Evolutionary conservation across 2,113 vertebrate species (phyloP).

Genomic region (Prunella fulvescens): DNA sequence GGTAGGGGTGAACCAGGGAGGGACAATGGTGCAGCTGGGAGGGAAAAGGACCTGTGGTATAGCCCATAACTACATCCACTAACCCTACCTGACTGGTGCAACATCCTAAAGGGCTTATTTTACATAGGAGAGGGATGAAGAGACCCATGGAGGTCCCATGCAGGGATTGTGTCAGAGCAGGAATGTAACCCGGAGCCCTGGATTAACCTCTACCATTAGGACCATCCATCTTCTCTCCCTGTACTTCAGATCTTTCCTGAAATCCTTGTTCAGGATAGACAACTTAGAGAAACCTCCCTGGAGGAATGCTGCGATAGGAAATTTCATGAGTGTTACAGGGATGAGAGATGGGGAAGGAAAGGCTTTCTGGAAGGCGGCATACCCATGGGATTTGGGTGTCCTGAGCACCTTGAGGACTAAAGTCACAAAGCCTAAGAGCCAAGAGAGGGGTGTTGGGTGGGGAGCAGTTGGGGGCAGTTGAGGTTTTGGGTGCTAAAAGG

Average conservation of each 20-base stretch:
- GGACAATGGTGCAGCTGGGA: background rate
- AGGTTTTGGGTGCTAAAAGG: background rate
- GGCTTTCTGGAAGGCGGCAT: background rate
- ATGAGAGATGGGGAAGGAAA: background rate
- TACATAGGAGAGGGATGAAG: background rate
- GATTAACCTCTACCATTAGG: background rate
- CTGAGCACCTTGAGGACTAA: background rate
- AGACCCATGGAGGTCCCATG: background rate
- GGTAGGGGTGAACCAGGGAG: background rate
- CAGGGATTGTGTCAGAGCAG: background rate
- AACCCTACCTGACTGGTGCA: background rate
- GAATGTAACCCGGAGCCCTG: background rate
- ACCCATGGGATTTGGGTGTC: background rate
- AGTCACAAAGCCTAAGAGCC: rapidly evolving
- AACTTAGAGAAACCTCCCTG: background rate
- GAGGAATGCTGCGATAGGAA: rapidly evolving
- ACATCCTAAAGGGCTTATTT: background rate
- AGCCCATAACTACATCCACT: background rate
- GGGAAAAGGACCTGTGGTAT: rapidly evolving
- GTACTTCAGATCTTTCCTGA: background rate
- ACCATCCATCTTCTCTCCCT: background rate
- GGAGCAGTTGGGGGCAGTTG: background rate
- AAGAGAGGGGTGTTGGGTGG: background rate
- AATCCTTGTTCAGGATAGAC: background rate
- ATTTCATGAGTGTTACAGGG: background rate